Evolutionary conservation across 2,888 invertebrate species (phyloP).

Genomic region (Orthosia gothica): DNA sequence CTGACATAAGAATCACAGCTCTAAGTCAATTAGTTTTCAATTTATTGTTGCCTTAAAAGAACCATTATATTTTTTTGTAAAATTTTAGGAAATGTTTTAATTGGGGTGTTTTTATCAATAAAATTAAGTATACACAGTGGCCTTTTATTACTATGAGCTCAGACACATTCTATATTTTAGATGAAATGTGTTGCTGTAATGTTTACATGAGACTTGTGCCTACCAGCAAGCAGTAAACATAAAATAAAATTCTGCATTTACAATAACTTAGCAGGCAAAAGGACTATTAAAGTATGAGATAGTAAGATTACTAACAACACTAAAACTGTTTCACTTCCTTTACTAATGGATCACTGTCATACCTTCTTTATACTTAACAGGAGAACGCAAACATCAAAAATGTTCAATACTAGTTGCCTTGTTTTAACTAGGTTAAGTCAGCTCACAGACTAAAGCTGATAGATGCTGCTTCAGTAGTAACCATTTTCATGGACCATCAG

Average conservation of each 20-base stretch:
- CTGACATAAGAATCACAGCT: too few relatives aligned
- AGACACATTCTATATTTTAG: neutral
- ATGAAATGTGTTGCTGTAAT: conserved; percentile 6
- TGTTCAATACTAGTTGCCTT: neutral
- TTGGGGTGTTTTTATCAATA: too few relatives aligned
- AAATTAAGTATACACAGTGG: too few relatives aligned
- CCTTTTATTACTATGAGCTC: too few relatives aligned
- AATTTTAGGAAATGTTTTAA: too few relatives aligned
- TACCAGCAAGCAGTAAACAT: neutral
- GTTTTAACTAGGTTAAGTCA: conserved; percentile 17
- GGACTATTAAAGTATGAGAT: neutral
- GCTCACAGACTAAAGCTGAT: neutral
- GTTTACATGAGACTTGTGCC: neutral
- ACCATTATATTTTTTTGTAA: too few relatives aligned
- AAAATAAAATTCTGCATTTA: neutral
- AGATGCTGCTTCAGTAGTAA: neutral
- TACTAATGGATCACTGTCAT: neutral
- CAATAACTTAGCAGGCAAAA: neutral
- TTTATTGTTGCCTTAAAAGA: too few relatives aligned
- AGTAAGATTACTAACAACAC: neutral
- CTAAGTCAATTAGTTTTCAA: too few relatives aligned
- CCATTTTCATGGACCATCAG: neutral
- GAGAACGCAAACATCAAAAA: neutral
- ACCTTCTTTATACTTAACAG: neutral
- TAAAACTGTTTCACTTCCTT: too few relatives aligned